Evolutionary conservation across 2,888 invertebrate genomes (phyloP), one percentile per base, ranked within the genome.

Genomic region (Erebia palarica): DNA sequence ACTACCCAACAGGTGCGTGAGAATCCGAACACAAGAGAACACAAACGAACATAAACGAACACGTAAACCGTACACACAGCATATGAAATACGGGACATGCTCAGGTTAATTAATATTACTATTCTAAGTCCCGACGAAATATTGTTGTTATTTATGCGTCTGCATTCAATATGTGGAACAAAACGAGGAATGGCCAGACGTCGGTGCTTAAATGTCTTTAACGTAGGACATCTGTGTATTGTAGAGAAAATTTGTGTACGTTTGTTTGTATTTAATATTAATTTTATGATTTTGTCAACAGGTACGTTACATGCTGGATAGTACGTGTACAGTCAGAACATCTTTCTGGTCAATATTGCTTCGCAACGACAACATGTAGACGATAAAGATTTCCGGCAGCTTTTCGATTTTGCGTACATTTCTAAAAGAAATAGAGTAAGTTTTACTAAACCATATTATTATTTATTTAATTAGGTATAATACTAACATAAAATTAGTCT

Each of bases 141-240:
- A 90, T 88, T 87, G 83, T 86, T 84, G 85, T 90, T 83, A 91
- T 91, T 90, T 89, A 91, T 90, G 86, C 76, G 87, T 85, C 87
- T 87, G 84, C 71, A 65, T 72, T 61, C 65, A 63, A 74, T 71
- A 76, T 75, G 71, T 72, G 73, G 75, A 76, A 76, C 75, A 75
- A 76, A 75, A 75, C 71, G 71, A 75, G 72, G 72, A 71, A 71
- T 75, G 75, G 53, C 70, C 69, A 71, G 73, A 73, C 73, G 66
- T 59, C 49, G 49, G 70, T 70, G 66, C 73, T 70, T 70, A 68
- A 70, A 70, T 73, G 70, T 73, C 68, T 68, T 70, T 65, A 53
- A 65, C 65, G 63, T 49, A 13, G 42, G 60, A 60, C 63, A 63
- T 49, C 63, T 63, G 49, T 63, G 63, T 49, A 63, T 21, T 63